A percentile compares a stretch with the other conserved stretches of the same genome.
These are phyloP conservation scores for Chionodraco myersi DNA, from an alignment of 2,113 vertebrate species.

Conservation along the genomic window DNA sequence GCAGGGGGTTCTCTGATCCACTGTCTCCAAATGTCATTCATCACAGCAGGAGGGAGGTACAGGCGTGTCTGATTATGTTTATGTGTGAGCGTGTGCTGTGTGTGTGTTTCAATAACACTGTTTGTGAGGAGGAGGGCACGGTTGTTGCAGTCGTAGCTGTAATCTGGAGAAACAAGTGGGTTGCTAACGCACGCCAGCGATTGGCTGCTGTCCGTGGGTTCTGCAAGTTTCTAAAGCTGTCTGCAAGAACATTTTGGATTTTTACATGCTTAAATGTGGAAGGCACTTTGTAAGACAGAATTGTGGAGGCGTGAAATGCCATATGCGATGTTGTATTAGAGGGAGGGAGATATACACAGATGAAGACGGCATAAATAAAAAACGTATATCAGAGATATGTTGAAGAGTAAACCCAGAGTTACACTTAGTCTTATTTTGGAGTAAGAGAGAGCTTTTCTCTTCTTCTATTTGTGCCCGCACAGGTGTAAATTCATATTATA, in stretches of 20 bases:
- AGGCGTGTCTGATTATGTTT: conserved; percentile 64
- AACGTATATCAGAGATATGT: conserved; percentile 3
- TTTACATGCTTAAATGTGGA: conserved; percentile 7
- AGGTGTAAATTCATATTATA: conserved; percentile 4
- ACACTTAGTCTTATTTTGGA: no score
- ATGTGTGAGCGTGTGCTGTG: not conserved
- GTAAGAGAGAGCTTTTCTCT: not conserved
- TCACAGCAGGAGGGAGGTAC: conserved; percentile 63
- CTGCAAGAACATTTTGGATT: conserved; percentile 21
- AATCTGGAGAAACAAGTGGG: conserved; percentile 48
- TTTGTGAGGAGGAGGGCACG: conserved; percentile 33
- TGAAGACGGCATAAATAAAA: not conserved
- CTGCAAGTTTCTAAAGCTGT: not conserved
- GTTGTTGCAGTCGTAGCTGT: conserved; percentile 41
- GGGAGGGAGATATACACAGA: conserved; percentile 1
- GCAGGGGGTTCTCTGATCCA: conserved; percentile 66
- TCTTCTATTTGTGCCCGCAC: not conserved
- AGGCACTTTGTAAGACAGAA: not conserved
- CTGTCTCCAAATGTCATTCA: conserved; percentile 67
- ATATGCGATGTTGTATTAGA: not conserved
- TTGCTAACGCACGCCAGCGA: conserved; percentile 17
- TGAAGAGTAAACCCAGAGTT: not conserved
- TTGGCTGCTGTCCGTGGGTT: conserved; percentile 20
- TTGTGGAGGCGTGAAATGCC: conserved; percentile 15
- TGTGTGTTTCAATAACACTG: conserved; percentile 14